A percentile compares a stretch with the other conserved stretches of the same genome.
These are phyloP conservation scores for Atherinomorus stipes DNA, from an alignment of 2,113 vertebrate genomes.

Conservation along the genomic window DNA sequence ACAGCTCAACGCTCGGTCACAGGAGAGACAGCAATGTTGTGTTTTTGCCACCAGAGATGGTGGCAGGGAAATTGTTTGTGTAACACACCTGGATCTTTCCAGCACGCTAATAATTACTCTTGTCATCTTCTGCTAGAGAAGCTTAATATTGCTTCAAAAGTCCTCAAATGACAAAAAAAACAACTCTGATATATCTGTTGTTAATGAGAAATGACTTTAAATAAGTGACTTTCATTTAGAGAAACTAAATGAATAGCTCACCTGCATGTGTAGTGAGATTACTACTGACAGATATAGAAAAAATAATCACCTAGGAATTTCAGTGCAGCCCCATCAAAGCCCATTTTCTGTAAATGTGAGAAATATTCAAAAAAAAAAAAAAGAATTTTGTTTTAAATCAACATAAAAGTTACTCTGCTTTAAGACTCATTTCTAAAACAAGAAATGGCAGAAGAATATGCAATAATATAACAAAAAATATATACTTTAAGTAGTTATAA, in stretches of 20 bases:
- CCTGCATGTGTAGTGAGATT: neutral
- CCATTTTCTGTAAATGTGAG: neutral
- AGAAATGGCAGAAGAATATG: neutral
- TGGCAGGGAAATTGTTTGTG: constrained; percentile 69
- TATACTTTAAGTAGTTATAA: neutral
- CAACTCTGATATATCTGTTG: constrained; percentile 28
- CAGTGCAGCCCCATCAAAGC: neutral
- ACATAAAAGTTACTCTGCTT: neutral
- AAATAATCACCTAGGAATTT: neutral
- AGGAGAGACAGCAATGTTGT: constrained; percentile 65
- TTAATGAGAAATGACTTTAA: constrained; percentile 33
- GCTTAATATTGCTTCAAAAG: constrained; percentile 63
- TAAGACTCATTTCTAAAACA: neutral
- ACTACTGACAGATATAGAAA: neutral
- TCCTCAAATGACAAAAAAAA: constrained; percentile 22
- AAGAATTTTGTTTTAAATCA: neutral
- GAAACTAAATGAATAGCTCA: constrained; percentile 23
- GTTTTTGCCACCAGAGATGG: constrained; percentile 75
- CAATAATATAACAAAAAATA: neutral
- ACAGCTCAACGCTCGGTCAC: constrained; percentile 64
- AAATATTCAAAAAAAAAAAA: neutral
- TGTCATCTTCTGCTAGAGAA: constrained; percentile 62
- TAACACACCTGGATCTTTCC: constrained; percentile 72
- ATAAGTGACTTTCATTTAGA: constrained; percentile 4
- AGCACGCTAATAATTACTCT: constrained; percentile 65